phyloP scores from a whole-genome alignment of 1,140 invertebrate genomes.

The Mactra quadrangularis region DNA sequence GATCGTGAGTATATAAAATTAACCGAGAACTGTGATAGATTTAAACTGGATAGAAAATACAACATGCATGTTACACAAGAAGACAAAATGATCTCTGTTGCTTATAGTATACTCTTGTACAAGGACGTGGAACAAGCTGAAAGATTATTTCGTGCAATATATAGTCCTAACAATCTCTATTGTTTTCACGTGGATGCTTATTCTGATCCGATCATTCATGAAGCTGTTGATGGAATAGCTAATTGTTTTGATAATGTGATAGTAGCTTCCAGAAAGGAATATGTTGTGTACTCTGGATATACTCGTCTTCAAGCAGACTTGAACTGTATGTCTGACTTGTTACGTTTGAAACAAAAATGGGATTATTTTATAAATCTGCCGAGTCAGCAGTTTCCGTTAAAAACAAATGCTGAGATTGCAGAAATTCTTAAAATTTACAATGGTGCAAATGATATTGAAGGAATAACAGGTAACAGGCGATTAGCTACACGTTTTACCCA shows the following conservation, averaged over 20 bases:
- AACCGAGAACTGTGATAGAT: slow-evolving; percentile 47
- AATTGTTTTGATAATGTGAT: slow-evolving; percentile 79
- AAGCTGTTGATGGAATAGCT: slow-evolving; percentile 67
- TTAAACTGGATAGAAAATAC: slow-evolving; percentile 15
- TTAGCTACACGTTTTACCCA: slow-evolving; percentile 37
- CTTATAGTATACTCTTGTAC: slow-evolving; percentile 77
- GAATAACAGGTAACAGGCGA: slow-evolving; percentile 45
- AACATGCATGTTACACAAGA: slow-evolving; percentile 9
- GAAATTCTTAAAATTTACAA: slow-evolving; percentile 71
- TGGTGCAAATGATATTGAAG: slow-evolving; percentile 73
- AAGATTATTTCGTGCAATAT: slow-evolving; percentile 77
- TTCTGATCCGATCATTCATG: slow-evolving; percentile 59
- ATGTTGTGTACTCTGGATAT: slow-evolving; percentile 68
- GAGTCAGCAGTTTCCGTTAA: slow-evolving; percentile 75
- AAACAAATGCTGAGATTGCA: slow-evolving; percentile 75
- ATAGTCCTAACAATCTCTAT: slow-evolving; percentile 80
- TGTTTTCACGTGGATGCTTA: slow-evolving; percentile 81
- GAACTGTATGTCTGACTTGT: slow-evolving; percentile 70
- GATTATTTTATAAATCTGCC: slow-evolving; percentile 79
- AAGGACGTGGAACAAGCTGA: slow-evolving; percentile 79
- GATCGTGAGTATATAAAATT: slow-evolving; percentile 45
- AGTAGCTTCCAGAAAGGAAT: slow-evolving; percentile 64
- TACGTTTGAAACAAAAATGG: slow-evolving; percentile 63
- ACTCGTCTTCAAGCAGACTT: slow-evolving; percentile 73
- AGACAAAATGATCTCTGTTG: slow-evolving; percentile 50